These are phyloP conservation scores for Augochlorella aurata DNA, from an alignment of 2,888 invertebrate species.

Conservation along the genomic window DNA sequence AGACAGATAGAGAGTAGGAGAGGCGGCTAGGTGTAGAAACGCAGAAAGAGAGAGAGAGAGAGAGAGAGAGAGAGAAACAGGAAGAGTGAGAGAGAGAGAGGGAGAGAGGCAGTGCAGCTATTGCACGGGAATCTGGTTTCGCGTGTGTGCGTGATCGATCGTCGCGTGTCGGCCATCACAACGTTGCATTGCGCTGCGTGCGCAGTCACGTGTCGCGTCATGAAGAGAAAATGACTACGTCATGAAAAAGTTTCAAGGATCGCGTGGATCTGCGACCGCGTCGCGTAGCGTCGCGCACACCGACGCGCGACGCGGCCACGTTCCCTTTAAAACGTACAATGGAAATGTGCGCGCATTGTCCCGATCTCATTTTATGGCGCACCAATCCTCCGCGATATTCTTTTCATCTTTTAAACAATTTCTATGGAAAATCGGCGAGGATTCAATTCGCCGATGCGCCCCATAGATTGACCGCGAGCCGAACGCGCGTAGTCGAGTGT, in stretches of 20 bases:
- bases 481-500: neutral
- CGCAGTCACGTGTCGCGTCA: constrained; percentile 68
- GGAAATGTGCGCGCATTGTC: constrained; percentile 26
- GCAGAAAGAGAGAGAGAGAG: neutral
- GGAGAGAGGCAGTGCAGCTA: constrained; percentile 4
- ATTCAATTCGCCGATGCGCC: neutral
- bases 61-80: constrained; percentile 9
- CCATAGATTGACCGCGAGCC: neutral
- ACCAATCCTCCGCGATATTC: constrained; percentile 1
- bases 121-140: constrained; percentile 46
- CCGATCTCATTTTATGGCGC: neutral
- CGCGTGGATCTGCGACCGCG: constrained; percentile 19
- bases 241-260: constrained; percentile 65
- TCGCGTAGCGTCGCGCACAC: constrained; percentile 7
- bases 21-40: no score
- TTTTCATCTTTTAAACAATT: constrained; percentile 14
- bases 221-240: constrained; percentile 56
- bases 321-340: constrained; percentile 37
- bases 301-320: constrained; percentile 13
- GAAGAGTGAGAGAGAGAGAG: neutral
- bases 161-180: constrained; percentile 68
- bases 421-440: neutral
- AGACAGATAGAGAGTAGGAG: neutral
- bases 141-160: constrained; percentile 73
- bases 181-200: constrained; percentile 66